These are phyloP conservation scores for Danionella dracula DNA, from an alignment of 2,797 vertebrate genomes.

Conservation along the genomic window DNA sequence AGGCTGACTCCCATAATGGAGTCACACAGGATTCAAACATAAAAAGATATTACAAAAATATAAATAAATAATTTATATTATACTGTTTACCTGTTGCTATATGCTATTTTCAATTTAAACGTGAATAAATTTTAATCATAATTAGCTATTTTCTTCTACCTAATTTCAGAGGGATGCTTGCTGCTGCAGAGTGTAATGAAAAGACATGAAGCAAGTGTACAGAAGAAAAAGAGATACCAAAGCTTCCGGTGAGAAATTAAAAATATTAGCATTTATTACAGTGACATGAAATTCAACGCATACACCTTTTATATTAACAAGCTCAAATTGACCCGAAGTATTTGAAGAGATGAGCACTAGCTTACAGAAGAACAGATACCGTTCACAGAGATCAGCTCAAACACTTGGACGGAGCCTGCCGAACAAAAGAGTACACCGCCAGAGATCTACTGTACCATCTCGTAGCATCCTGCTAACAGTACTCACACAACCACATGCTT, in stretches of 20 bases:
- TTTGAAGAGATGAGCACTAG: constrained; percentile 53
- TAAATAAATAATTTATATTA: no score
- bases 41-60: no score
- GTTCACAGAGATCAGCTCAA: constrained; percentile 46
- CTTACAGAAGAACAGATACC: constrained; percentile 50
- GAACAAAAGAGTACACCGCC: constrained; percentile 6
- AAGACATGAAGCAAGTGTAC: no score
- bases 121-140: no score
- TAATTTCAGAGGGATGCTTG: no score
- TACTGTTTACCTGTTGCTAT: no score
- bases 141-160: no score
- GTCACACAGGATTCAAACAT: no score
- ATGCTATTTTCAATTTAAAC: no score
- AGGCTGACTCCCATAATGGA: no score
- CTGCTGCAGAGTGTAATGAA: no score
- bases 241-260: constrained; percentile 76
- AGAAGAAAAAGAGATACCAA: constrained; percentile 47
- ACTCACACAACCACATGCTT: constrained; percentile 8
- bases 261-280: constrained; percentile 83
- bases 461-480: constrained; percentile 12
- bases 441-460: constrained; percentile 22
- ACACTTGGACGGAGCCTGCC: constrained; percentile 21
- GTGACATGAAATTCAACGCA: constrained; percentile 70
- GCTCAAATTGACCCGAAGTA: constrained; percentile 61
- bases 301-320: constrained; percentile 68